Percentiles rank a stretch among this genome's conserved stretches.
phyloP scores from a whole-genome alignment of 2,888 invertebrate species.

The Itoplectis maculator region DNA sequence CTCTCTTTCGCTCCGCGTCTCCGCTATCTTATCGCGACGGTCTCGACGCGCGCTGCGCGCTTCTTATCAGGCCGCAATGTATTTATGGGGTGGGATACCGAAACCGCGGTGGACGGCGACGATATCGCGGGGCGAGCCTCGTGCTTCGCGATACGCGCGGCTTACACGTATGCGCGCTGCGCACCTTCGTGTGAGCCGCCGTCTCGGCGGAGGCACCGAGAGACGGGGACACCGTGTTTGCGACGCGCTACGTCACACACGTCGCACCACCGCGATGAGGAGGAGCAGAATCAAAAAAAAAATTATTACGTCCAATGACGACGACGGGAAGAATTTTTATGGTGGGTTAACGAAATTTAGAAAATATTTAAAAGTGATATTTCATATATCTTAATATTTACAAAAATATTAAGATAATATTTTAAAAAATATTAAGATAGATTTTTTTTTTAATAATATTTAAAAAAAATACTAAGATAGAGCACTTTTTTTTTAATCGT shows the following conservation, averaged over 20 bases:
- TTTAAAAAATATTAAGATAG: not conserved
- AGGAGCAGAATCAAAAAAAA: constrained; percentile 7
- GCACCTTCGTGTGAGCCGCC: constrained; percentile 39
- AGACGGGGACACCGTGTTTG: constrained; percentile 17
- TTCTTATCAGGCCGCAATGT: constrained; percentile 80
- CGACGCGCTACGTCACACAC: constrained; percentile 29
- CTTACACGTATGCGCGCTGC: constrained; percentile 25
- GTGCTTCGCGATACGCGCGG: constrained; percentile 53
- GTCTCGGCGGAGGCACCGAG: no score
- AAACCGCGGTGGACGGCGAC: constrained; percentile 69
- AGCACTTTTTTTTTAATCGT: not conserved
- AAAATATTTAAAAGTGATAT: not conserved
- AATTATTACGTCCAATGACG: constrained; percentile 10
- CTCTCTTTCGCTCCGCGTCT: no score
- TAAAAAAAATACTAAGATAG: not conserved
- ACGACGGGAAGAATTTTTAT: constrained; percentile 4
- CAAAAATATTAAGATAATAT: not conserved
- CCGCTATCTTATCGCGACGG: constrained; percentile 79
- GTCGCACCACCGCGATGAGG: not conserved
- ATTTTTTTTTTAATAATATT: not conserved
- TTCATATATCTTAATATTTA: no score
- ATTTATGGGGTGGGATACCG: constrained; percentile 81
- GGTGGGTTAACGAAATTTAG: not conserved
- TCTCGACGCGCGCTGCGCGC: constrained; percentile 70
- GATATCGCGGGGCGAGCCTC: constrained; percentile 59